Conservation (phyloP, 2,797 vertebrate genomes). For the Centropyge bicolor region DNA sequence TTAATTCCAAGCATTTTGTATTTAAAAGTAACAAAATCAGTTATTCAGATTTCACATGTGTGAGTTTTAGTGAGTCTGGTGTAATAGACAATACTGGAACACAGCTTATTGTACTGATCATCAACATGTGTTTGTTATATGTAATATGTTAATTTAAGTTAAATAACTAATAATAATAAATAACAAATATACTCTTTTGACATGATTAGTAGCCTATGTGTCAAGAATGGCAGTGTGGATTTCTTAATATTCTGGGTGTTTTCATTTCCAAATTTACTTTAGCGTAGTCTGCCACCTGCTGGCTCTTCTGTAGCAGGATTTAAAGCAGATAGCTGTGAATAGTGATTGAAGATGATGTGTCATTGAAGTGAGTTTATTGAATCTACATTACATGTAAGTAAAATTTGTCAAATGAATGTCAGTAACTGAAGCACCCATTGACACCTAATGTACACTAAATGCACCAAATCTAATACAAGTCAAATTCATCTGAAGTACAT, state of each 20-base stretch:
- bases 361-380: background rate
- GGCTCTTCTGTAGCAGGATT: conserved; percentile 21
- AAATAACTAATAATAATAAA: too few species aligned
- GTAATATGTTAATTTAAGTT: background rate
- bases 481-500: background rate
- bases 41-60: background rate
- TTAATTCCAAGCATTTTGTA: background rate
- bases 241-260: accelerated
- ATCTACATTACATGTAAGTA: background rate
- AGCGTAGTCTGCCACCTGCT: conserved; percentile 67
- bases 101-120: background rate
- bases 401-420: background rate
- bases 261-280: conserved; percentile 5
- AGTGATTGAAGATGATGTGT: background rate
- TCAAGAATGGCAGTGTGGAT: background rate
- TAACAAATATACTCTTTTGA: too few species aligned
- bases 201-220: background rate
- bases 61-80: background rate
- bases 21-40: background rate
- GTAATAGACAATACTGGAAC: background rate
- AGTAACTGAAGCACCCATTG: background rate
- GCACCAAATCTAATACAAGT: background rate
- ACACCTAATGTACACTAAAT: background rate
- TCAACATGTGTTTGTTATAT: background rate
- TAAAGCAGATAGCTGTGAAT: background rate